Evolutionary conservation across 2,113 vertebrate species (phyloP).

Genomic region (Indicator indicator): DNA sequence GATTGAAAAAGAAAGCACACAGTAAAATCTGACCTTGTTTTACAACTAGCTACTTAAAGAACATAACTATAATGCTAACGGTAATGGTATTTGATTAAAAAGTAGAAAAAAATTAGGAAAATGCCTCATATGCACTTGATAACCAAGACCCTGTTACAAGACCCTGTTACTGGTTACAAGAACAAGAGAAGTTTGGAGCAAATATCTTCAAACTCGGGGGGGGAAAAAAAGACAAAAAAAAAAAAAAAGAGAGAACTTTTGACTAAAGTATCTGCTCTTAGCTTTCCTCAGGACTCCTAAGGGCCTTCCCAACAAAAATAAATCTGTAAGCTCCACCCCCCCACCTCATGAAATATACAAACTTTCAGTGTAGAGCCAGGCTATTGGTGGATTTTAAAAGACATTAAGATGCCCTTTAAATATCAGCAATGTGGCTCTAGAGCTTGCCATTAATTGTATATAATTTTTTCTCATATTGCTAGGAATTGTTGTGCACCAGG

Average conservation of each 20-base stretch:
- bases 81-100: neutral
- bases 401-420: neutral
- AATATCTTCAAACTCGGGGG: neutral
- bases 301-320: neutral
- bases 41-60: neutral
- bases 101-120: neutral
- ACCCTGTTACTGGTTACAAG: neutral
- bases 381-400: neutral
- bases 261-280: neutral
- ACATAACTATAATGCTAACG: neutral
- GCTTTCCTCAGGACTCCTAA: neutral
- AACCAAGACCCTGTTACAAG: neutral
- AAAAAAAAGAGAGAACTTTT: neutral
- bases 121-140: neutral
- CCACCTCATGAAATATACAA: neutral
- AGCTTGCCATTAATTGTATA: neutral
- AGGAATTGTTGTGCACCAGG: conserved; percentile 96
- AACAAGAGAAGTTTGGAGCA: neutral
- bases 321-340: neutral
- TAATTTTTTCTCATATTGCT: neutral
- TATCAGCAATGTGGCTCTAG: neutral
- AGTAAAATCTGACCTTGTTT: neutral
- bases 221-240: no score
- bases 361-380: neutral
- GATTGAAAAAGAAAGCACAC: neutral